These are phyloP conservation scores for Felis chaus DNA, from an alignment of 2,113 vertebrate species.

Conservation along the genomic window DNA sequence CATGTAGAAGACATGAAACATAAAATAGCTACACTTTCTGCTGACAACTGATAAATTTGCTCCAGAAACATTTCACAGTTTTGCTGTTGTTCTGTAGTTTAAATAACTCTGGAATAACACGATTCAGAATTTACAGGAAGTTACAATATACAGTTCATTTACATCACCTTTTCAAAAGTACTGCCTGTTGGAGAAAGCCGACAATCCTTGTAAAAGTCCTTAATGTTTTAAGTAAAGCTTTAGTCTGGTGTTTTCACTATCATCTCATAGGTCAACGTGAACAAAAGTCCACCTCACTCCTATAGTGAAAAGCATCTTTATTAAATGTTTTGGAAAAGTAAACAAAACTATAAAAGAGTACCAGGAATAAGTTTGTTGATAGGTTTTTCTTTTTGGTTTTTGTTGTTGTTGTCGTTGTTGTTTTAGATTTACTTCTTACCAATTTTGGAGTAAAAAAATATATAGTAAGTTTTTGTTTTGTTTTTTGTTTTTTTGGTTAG, in stretches of 20 bases:
- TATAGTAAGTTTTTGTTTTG: neutral
- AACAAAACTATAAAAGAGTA: conserved; percentile 19
- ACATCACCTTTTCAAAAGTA: neutral
- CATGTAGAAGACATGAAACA: conserved; percentile 28
- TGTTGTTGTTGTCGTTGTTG: neutral
- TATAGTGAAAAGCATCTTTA: neutral
- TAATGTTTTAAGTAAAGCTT: neutral
- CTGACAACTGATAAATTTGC: neutral
- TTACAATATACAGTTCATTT: neutral
- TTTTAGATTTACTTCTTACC: neutral
- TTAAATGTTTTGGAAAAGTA: conserved; percentile 11
- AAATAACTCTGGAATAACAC: conserved; percentile 23
- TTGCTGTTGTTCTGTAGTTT: neutral
- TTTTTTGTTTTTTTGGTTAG: neutral
- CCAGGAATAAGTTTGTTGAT: neutral
- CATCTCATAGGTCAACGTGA: neutral
- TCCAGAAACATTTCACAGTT: neutral
- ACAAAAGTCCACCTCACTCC: neutral
- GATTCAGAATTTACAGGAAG: conserved; percentile 25
- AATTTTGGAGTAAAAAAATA: conserved; percentile 16
- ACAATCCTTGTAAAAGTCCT: neutral
- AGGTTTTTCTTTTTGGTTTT: neutral
- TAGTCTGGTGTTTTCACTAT: neutral
- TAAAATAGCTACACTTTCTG: neutral
- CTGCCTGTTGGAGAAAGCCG: neutral